Evolutionary conservation across 2,113 vertebrate genomes (phyloP).

Genomic region (Mionectes macconnelli): DNA sequence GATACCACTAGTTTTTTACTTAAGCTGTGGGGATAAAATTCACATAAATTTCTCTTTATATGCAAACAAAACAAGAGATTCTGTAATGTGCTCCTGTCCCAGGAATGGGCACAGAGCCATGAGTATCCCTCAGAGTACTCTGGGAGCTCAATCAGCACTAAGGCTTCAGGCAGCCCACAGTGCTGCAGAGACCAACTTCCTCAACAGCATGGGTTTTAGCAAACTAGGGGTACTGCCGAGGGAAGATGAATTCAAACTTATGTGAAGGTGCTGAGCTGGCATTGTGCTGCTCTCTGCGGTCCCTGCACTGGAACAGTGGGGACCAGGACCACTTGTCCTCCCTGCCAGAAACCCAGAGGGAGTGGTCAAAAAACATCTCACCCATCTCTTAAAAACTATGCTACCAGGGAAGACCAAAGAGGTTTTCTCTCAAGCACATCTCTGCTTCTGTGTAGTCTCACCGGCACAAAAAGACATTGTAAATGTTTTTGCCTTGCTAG

Average conservation of each 20-base stretch:
- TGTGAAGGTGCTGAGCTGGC: neutral
- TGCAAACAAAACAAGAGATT: neutral
- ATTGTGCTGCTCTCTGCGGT: neutral
- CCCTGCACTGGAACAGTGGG: neutral
- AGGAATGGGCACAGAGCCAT: neutral
- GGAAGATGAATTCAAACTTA: neutral
- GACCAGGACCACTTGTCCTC: neutral
- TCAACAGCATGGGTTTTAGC: neutral
- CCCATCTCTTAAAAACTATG: neutral
- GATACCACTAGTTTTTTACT: neutral
- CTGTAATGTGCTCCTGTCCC: neutral
- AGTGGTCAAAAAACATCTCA: neutral
- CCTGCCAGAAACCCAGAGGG: neutral
- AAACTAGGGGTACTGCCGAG: neutral
- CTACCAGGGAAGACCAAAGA: neutral
- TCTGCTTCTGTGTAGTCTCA: neutral
- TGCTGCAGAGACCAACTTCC: neutral
- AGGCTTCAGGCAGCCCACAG: neutral
- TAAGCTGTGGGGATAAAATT: neutral
- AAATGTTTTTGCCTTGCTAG: slow-evolving; percentile 34
- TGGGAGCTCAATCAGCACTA: neutral
- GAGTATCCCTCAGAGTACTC: neutral
- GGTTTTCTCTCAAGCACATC: neutral
- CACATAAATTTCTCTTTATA: neutral
- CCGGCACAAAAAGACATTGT: neutral